These are phyloP conservation scores for Gobio occitaniae DNA, from an alignment of 2,797 vertebrate genomes.

Conservation along the genomic window DNA sequence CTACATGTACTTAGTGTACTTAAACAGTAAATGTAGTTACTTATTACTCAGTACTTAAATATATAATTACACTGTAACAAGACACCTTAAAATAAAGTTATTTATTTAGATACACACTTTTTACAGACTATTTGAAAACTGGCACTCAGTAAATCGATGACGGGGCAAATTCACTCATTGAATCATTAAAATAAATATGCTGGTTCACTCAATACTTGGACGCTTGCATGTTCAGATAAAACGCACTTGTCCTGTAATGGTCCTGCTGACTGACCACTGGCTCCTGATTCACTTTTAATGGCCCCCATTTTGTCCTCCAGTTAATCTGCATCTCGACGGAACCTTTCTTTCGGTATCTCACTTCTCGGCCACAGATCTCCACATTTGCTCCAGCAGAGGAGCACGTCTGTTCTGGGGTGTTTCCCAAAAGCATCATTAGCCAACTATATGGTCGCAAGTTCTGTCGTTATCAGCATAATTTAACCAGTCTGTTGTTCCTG, in stretches of 20 bases:
- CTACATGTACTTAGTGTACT: no score
- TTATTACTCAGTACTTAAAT: no score
- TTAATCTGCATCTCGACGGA: constrained; percentile 51
- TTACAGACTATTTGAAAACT: not conserved
- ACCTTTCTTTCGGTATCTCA: constrained; percentile 16
- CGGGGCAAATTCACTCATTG: constrained; percentile 8
- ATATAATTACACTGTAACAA: no score
- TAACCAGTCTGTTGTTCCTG: no score
- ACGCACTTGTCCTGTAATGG: constrained; percentile 21
- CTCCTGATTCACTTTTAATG: constrained; percentile 40
- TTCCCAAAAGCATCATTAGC: no score
- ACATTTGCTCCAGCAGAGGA: no score
- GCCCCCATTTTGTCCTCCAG: constrained; percentile 40
- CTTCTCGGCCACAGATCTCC: not conserved
- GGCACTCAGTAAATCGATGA: not conserved
- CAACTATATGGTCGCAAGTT: no score
- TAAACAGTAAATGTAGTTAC: no score
- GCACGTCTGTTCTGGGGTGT: no score
- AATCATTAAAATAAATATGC: constrained; percentile 24
- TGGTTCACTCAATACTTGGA: constrained; percentile 24
- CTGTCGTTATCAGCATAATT: not conserved
- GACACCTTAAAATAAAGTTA: no score
- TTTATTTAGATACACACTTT: not conserved
- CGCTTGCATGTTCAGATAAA: constrained; percentile 43
- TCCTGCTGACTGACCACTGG: constrained; percentile 41